Evolutionary conservation across 2,797 vertebrate genomes (phyloP).

Genomic region (Molossus molossus): DNA sequence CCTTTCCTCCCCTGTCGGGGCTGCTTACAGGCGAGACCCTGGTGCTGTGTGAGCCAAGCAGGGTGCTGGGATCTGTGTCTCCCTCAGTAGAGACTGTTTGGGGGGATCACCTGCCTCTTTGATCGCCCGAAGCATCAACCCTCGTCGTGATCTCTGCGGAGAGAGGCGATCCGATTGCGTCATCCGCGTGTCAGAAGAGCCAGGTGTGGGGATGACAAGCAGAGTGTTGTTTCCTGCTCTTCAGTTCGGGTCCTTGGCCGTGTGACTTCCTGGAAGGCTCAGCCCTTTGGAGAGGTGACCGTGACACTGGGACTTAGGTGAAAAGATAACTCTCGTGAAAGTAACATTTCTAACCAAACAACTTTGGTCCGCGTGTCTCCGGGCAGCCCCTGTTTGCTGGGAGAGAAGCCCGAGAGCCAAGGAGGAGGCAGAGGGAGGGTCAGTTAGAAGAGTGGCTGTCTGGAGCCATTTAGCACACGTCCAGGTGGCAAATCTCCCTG

Average conservation of each 20-base stretch:
- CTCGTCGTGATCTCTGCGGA: neutral
- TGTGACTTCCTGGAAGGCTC: neutral
- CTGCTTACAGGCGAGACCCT: neutral
- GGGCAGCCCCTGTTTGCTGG: neutral
- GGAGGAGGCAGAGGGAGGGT: neutral
- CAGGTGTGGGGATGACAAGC: neutral
- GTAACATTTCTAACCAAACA: neutral
- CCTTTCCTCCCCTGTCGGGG: rapidly evolving
- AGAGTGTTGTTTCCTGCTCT: neutral
- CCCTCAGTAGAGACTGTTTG: neutral
- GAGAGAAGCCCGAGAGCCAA: neutral
- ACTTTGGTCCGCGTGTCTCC: neutral
- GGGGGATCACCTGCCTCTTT: neutral
- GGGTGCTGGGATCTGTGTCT: neutral
- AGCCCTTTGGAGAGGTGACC: neutral
- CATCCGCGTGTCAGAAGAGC: neutral
- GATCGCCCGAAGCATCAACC: neutral
- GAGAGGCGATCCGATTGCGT: neutral
- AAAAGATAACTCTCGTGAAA: neutral
- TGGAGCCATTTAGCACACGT: neutral
- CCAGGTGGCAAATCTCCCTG: neutral
- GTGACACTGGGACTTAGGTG: neutral
- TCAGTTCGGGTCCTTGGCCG: neutral
- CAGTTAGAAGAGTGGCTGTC: neutral
- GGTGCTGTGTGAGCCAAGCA: neutral